Conservation (phyloP, 1,140 invertebrate species). For the Rhopalosiphum padi region DNA sequence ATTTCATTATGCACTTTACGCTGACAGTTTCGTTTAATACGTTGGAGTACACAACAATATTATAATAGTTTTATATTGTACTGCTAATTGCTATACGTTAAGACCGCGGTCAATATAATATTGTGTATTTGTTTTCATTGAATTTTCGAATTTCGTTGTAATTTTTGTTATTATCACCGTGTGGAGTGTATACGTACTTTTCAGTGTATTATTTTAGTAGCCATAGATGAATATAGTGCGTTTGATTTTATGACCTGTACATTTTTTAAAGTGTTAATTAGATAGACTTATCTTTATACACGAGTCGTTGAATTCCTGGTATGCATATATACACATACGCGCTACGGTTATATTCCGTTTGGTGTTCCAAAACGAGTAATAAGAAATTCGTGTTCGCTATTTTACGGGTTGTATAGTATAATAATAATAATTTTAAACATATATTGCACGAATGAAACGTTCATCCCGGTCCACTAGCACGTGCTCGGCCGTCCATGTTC, state of each 20-base stretch:
- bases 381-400: slow-evolving; percentile 8
- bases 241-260: neutral
- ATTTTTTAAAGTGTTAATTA: neutral
- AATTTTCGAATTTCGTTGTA: neutral
- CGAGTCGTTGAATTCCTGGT: neutral
- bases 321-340: neutral
- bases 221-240: neutral
- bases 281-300: neutral
- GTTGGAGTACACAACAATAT: neutral
- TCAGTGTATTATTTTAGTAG: neutral
- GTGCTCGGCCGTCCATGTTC: neutral
- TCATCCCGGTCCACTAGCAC: neutral
- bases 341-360: neutral
- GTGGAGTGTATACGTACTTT: too few species aligned
- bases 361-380: neutral
- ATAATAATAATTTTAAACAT: neutral
- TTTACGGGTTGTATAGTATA: neutral
- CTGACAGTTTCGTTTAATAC: neutral
- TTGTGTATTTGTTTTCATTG: neutral
- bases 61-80: neutral
- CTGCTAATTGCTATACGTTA: neutral
- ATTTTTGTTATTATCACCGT: neutral
- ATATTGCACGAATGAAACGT: neutral
- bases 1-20: neutral
- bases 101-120: neutral